phyloP scores from a whole-genome alignment of 2,888 invertebrate genomes.

The Temnothorax ravouxi region DNA sequence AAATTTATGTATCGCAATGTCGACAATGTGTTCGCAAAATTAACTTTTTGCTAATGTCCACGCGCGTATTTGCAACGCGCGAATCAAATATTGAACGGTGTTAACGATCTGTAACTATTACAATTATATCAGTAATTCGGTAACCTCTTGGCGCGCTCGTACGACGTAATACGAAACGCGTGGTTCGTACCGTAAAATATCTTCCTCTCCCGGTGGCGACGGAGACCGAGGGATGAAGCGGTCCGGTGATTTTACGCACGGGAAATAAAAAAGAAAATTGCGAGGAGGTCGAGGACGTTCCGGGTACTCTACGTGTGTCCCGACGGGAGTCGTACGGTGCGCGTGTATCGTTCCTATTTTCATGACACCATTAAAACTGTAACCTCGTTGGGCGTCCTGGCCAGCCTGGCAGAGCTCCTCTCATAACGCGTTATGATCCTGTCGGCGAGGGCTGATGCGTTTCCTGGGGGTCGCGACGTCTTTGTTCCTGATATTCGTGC shows the following conservation, averaged over 20 bases:
- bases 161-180: not conserved
- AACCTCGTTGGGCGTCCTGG: conserved; percentile 71
- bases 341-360: conserved; percentile 75
- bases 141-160: not conserved
- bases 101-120: conserved; percentile 31
- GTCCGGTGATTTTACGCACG: conserved; percentile 63
- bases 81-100: conserved; percentile 42
- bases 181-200: not conserved
- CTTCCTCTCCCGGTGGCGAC: not conserved
- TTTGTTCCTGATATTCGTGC: conserved; percentile 78
- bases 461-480: conserved; percentile 79
- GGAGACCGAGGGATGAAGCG: conserved; percentile 25
- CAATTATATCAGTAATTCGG: conserved; percentile 30
- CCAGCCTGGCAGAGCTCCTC: conserved; percentile 69
- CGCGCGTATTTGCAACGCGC: conserved; percentile 17
- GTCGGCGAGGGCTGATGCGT: conserved; percentile 79
- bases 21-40: conserved; percentile 47
- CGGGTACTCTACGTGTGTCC: conserved; percentile 9
- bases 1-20: conserved; percentile 46
- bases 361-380: conserved; percentile 82
- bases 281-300: conserved; percentile 48
- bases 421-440: conserved; percentile 81
- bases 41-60: conserved; percentile 40
- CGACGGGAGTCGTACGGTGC: conserved; percentile 39
- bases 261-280: conserved; percentile 64